A percentile compares a stretch with the other conserved stretches of the same genome.
phyloP scores from a whole-genome alignment of 2,888 invertebrate species.

The Nezara viridula region DNA sequence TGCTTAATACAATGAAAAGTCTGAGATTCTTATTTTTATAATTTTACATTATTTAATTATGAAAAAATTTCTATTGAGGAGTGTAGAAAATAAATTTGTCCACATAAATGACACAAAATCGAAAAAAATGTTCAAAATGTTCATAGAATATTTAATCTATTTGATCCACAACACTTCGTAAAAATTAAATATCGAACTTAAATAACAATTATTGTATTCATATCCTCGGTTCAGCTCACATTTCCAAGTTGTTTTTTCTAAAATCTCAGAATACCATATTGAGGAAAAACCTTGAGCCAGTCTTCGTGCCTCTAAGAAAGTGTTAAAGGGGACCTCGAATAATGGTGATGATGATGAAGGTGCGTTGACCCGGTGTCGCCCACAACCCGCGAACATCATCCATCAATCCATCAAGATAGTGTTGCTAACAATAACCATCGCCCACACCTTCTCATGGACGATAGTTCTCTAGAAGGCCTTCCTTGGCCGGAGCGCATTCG shows the following conservation, averaged over 20 bases:
- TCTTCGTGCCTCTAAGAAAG: not conserved
- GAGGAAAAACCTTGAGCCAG: not conserved
- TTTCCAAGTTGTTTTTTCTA: not conserved
- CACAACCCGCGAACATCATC: conserved; percentile 54
- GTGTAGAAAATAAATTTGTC: too few species aligned
- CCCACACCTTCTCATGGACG: conserved; percentile 7
- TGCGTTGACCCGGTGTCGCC: conserved; percentile 52
- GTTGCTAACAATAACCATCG: conserved; percentile 58
- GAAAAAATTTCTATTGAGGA: too few species aligned
- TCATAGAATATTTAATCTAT: too few species aligned
- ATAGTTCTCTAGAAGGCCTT: conserved; percentile 40
- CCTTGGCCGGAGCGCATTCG: not conserved
- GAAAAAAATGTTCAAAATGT: too few species aligned
- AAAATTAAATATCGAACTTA: too few species aligned
- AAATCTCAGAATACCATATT: not conserved
- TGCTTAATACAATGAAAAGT: too few species aligned
- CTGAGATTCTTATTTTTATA: too few species aligned
- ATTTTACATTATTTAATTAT: too few species aligned
- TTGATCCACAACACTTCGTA: too few species aligned
- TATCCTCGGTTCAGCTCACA: not conserved
- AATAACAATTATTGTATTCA: too few species aligned
- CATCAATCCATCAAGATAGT: conserved; percentile 61
- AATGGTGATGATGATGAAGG: conserved; percentile 54
- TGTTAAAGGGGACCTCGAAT: not conserved
- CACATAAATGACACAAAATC: too few species aligned